Percentiles rank a stretch among this genome's conserved stretches.
phyloP scores from a whole-genome alignment of 1,140 invertebrate species.

The Trichogramma pretiosum region DNA sequence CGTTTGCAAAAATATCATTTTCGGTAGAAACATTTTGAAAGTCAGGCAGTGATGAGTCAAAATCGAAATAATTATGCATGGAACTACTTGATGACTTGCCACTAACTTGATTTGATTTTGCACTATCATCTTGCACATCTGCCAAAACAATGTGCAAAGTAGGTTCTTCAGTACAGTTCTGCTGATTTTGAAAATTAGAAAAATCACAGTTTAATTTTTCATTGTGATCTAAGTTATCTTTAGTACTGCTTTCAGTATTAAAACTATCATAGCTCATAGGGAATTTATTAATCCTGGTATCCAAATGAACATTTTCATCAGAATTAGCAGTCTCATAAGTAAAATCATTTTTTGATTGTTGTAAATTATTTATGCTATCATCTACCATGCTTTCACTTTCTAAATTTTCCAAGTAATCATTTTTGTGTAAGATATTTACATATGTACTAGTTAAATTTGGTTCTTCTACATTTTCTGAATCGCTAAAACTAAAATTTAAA shows the following conservation, averaged over 20 bases:
- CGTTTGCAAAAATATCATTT: slow-evolving; percentile 12
- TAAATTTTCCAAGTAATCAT: slow-evolving; percentile 1
- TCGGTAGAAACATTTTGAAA: slow-evolving; percentile 10
- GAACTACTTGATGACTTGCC: slow-evolving; percentile 12
- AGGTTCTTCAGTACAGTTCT: slow-evolving; percentile 8
- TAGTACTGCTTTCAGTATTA: background rate
- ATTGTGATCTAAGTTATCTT: slow-evolving; percentile 2
- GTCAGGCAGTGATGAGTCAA: slow-evolving; percentile 13
- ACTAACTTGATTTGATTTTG: slow-evolving; percentile 8
- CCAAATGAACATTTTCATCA: background rate
- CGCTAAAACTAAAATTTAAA: slow-evolving; percentile 9
- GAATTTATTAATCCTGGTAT: background rate
- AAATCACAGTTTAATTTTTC: slow-evolving; percentile 16
- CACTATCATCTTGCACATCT: slow-evolving; percentile 3
- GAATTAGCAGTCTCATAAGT: slow-evolving; percentile 7
- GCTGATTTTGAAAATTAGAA: slow-evolving; percentile 10
- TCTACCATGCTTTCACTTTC: slow-evolving; percentile 7
- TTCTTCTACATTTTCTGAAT: slow-evolving; percentile 12
- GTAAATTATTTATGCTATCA: slow-evolving; percentile 2
- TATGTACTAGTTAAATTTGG: slow-evolving; percentile 22
- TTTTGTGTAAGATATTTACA: slow-evolving; percentile 19
- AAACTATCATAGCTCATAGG: background rate
- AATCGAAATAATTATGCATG: background rate
- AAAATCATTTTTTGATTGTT: slow-evolving; percentile 22
- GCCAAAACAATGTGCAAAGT: slow-evolving; percentile 6